Evolutionary conservation across 2,113 vertebrate species (phyloP).

Genomic region (Mobula hypostoma): DNA sequence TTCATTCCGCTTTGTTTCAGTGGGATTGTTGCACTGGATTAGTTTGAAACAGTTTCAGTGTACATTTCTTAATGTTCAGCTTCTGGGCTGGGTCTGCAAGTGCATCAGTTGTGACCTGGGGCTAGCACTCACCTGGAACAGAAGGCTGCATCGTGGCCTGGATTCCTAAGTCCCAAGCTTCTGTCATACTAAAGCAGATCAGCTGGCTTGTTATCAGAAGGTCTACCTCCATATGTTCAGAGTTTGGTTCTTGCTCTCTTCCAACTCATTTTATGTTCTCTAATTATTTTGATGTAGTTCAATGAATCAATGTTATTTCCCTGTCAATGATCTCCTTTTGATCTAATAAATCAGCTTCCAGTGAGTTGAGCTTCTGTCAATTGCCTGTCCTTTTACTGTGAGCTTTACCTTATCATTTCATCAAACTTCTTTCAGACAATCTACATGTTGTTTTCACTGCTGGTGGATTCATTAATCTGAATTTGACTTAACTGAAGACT

Average conservation of each 20-base stretch:
- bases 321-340: not conserved
- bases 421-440: not conserved
- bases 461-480: constrained; percentile 2
- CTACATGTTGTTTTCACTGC: not conserved
- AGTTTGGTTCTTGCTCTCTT: not conserved
- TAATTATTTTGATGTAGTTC: not conserved
- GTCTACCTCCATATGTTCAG: not conserved
- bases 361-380: not conserved
- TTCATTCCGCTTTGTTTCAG: too few species aligned
- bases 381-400: not conserved
- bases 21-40: too few species aligned
- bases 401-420: not conserved
- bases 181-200: too few species aligned
- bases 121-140: too few species aligned
- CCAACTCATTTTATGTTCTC: not conserved
- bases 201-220: too few species aligned
- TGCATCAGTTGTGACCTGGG: too few species aligned
- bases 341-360: not conserved
- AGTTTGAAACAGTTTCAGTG: too few species aligned
- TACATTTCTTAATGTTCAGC: too few species aligned
- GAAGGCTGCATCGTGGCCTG: too few species aligned
- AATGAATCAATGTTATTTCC: not conserved
- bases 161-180: too few species aligned
- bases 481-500: not conserved
- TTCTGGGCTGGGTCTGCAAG: too few species aligned